A percentile compares a stretch with the other conserved stretches of the same genome.
Conservation (phyloP, 2,113 vertebrate genomes). For the Trogon surrucura region DNA sequence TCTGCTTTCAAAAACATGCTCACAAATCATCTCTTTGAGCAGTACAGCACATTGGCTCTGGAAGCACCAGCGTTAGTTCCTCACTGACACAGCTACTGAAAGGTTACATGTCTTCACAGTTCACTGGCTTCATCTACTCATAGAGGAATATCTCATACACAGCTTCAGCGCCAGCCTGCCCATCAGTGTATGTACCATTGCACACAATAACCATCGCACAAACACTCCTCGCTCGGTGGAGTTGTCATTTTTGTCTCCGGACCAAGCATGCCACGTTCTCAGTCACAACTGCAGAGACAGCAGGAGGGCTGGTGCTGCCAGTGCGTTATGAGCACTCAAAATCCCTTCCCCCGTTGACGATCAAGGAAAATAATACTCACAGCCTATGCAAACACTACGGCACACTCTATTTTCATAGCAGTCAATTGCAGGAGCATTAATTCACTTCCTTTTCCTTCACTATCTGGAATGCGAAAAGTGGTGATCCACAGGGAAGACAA, state of each 20-base stretch:
- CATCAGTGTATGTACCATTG: neutral
- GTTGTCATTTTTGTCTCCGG: neutral
- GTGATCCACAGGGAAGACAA: neutral
- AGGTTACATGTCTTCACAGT: neutral
- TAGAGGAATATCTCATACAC: neutral
- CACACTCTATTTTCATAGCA: neutral
- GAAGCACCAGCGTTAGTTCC: neutral
- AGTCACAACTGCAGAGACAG: neutral
- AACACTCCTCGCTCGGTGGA: neutral
- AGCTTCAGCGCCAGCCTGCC: neutral
- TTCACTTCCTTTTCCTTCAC: neutral
- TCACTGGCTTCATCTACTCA: neutral
- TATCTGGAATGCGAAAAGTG: neutral
- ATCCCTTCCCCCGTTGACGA: neutral
- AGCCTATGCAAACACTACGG: neutral
- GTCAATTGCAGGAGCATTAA: neutral
- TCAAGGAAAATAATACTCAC: neutral
- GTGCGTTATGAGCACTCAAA: neutral
- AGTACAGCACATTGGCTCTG: neutral
- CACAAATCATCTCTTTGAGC: slow-evolving; percentile 5
- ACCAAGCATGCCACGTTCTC: neutral
- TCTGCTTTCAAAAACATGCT: neutral
- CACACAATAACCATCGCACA: accelerated
- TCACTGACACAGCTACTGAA: neutral
- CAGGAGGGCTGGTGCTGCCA: neutral